These are phyloP conservation scores for Emys orbicularis DNA, from an alignment of 2,797 vertebrate genomes.

Conservation along the genomic window DNA sequence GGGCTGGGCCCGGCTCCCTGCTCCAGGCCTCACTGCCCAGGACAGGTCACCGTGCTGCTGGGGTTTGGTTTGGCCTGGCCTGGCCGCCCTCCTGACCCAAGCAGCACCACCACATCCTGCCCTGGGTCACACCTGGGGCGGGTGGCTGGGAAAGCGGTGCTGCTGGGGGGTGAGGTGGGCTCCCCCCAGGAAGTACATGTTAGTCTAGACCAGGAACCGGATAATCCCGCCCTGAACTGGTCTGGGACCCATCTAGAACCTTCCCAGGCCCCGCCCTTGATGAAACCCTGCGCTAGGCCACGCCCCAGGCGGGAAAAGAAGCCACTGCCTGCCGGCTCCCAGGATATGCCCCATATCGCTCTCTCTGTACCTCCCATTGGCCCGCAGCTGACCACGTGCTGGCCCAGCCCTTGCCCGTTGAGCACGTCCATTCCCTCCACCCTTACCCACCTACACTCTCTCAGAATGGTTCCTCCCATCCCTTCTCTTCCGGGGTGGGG, in stretches of 20 bases:
- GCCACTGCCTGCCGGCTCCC: neutral
- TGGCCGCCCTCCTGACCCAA: no score
- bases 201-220: neutral
- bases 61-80: no score
- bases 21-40: no score
- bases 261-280: neutral
- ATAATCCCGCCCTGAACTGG: no score
- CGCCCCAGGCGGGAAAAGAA: fast-evolving
- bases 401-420: fast-evolving
- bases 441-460: neutral
- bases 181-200: fast-evolving
- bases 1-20: no score
- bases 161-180: no score
- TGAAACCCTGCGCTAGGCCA: fast-evolving
- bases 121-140: no score
- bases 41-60: no score
- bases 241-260: neutral
- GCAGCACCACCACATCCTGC: no score
- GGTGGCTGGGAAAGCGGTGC: no score
- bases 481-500: neutral
- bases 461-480: neutral
- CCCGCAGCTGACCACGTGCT: fast-evolving
- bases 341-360: no score
- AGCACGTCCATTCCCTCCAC: neutral
- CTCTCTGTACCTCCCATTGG: neutral